These are phyloP conservation scores for Cecropterus lyciades DNA, from an alignment of 1,140 invertebrate species.

Conservation along the genomic window DNA sequence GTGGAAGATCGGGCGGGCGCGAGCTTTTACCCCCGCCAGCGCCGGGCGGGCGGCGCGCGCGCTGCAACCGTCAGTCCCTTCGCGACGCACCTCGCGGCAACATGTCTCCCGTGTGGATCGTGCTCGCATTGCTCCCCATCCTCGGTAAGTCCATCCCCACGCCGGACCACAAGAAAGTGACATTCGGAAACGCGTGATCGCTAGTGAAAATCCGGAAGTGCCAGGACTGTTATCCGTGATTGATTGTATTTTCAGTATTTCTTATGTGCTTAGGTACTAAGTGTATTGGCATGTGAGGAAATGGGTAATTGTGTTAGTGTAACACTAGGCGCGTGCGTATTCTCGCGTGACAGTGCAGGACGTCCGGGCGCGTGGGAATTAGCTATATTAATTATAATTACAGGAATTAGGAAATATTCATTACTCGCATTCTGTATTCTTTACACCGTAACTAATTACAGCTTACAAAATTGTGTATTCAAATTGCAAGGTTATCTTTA, in stretches of 20 bases:
- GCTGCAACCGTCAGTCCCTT: conserved; percentile 55
- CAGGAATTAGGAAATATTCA: conserved; percentile 44
- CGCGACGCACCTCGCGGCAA: conserved; percentile 71
- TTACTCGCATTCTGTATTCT: conserved; percentile 22
- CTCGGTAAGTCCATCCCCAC: conserved; percentile 68
- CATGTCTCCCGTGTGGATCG: conserved; percentile 78
- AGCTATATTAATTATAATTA: conserved; percentile 32
- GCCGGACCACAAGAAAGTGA: conserved; percentile 22
- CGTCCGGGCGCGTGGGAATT: conserved; percentile 62
- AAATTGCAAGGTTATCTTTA: too few relatives aligned
- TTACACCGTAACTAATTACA: conserved; percentile 4
- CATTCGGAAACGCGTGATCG: conserved; percentile 1
- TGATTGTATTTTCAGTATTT: conserved; percentile 28
- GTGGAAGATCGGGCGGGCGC: conserved; percentile 62
- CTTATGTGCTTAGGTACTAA: neutral
- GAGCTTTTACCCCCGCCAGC: conserved; percentile 62
- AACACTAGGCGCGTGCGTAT: conserved; percentile 45
- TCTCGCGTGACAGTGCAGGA: conserved; percentile 53
- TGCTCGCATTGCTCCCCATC: conserved; percentile 73
- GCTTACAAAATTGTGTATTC: neutral
- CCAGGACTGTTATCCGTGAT: conserved; percentile 22
- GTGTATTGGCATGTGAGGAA: conserved; percentile 29
- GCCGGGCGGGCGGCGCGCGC: conserved; percentile 63
- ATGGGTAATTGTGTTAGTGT: conserved; percentile 51
- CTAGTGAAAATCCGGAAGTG: conserved; percentile 29